phyloP scores from a whole-genome alignment of 1,140 invertebrate genomes.

The Cecropterus lyciades region DNA sequence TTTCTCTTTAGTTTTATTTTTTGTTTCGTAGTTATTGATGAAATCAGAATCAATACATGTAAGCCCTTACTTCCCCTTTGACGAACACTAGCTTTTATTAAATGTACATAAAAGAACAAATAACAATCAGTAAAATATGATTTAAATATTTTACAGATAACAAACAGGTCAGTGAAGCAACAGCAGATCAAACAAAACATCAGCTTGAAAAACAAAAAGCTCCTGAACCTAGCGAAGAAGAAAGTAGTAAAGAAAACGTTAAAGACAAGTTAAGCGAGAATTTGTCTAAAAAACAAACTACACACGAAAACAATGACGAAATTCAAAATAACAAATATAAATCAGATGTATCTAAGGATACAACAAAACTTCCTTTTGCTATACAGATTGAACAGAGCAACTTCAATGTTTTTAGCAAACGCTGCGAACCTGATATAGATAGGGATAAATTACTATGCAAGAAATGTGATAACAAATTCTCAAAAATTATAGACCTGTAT shows the following conservation, averaged over 20 bases:
- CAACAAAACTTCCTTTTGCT: constrained; percentile 59
- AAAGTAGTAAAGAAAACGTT: constrained; percentile 17
- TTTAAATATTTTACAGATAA: constrained; percentile 38
- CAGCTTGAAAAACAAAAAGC: constrained; percentile 30
- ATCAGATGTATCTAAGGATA: constrained; percentile 11
- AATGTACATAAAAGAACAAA: too few relatives aligned
- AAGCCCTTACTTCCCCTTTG: too few relatives aligned
- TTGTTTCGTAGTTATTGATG: too few relatives aligned
- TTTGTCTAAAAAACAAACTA: neutral
- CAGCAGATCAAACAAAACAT: constrained; percentile 31
- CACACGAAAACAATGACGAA: constrained; percentile 18
- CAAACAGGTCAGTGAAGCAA: constrained; percentile 32
- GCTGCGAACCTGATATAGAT: constrained; percentile 58
- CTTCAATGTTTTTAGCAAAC: constrained; percentile 60
- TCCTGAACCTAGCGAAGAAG: constrained; percentile 9
- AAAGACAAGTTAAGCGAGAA: constrained; percentile 1
- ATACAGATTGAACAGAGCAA: constrained; percentile 70
- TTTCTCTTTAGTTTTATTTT: too few relatives aligned
- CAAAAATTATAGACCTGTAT: constrained; percentile 73
- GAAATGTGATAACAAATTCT: constrained; percentile 73
- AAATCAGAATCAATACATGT: too few relatives aligned
- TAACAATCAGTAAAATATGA: too few relatives aligned
- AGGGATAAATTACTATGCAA: constrained; percentile 64
- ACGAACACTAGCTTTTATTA: too few relatives aligned
- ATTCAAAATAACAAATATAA: constrained; percentile 9